These are phyloP conservation scores for Enteromius viviparus DNA, from an alignment of 2,797 vertebrate species.

Conservation along the genomic window DNA sequence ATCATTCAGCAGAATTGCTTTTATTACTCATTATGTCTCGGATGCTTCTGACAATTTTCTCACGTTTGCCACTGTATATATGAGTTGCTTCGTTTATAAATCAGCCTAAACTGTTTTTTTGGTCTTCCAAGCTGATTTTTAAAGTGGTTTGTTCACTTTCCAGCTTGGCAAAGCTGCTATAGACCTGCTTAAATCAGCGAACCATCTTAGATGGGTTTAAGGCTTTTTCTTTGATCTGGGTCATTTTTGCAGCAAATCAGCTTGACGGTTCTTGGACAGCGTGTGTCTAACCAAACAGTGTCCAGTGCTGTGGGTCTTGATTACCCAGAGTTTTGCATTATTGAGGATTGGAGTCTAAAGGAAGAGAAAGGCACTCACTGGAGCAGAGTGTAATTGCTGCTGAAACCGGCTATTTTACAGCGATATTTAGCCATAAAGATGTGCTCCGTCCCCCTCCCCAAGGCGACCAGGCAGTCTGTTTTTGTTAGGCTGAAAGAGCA, in stretches of 20 bases:
- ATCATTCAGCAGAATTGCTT: slow-evolving; percentile 14
- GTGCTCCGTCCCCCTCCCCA: neutral
- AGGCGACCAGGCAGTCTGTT: slow-evolving; percentile 18
- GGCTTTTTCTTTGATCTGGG: neutral
- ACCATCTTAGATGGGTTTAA: neutral
- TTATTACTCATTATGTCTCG: neutral
- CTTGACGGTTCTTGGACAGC: slow-evolving; percentile 2
- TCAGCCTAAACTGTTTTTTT: neutral
- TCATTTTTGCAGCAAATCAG: neutral
- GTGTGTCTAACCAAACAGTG: neutral
- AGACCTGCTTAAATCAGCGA: neutral
- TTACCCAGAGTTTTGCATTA: slow-evolving; percentile 31
- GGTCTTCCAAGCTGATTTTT: neutral
- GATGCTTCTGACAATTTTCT: neutral
- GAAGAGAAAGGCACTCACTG: slow-evolving; percentile 7
- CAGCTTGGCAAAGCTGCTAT: neutral
- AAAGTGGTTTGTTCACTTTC: neutral
- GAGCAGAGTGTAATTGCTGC: neutral
- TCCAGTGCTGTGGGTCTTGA: slow-evolving; percentile 11
- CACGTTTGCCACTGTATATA: neutral
- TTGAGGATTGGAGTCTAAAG: slow-evolving; percentile 25
- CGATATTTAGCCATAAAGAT: neutral
- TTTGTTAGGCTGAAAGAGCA: slow-evolving; percentile 52
- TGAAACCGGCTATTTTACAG: neutral
- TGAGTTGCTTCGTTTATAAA: neutral